phyloP scores from a whole-genome alignment of 2,797 vertebrate genomes.

The Australoheros facetus region DNA sequence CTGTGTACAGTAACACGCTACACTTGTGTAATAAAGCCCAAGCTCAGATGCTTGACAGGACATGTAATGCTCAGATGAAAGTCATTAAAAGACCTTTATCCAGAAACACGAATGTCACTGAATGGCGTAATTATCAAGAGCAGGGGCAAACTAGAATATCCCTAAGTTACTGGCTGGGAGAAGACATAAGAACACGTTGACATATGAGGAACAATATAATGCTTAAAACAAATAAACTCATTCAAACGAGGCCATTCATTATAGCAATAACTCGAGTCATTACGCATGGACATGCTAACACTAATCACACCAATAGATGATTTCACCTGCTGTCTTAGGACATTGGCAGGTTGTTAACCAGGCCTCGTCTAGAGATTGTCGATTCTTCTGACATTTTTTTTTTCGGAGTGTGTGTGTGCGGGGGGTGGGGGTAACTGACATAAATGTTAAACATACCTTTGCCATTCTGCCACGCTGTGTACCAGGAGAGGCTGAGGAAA shows the following conservation, averaged over 20 bases:
- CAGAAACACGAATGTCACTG: background rate
- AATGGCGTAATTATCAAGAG: background rate
- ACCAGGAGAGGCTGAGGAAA: slow-evolving; percentile 98
- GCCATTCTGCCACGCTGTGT: slow-evolving; percentile 98
- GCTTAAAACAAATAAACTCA: background rate
- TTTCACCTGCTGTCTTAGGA: slow-evolving; percentile 37
- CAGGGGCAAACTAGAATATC: slow-evolving; percentile 1
- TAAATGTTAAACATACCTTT: slow-evolving; percentile 85
- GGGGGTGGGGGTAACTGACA: background rate
- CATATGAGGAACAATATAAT: background rate
- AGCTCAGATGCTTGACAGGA: slow-evolving; percentile 15
- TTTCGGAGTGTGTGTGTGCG: too few species aligned
- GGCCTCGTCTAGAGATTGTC: slow-evolving; percentile 9
- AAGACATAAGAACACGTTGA: background rate
- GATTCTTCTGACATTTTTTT: background rate
- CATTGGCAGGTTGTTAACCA: background rate
- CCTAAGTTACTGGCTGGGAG: background rate
- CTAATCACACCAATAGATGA: background rate
- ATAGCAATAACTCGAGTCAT: background rate
- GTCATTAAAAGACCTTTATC: background rate
- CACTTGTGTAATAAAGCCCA: slow-evolving; percentile 17
- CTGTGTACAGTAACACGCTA: slow-evolving; percentile 7
- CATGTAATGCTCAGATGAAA: background rate
- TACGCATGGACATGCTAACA: background rate
- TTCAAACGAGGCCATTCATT: background rate